Evolutionary conservation across 2,888 invertebrate genomes (phyloP).

Genomic region (Sepiola atlantica): DNA sequence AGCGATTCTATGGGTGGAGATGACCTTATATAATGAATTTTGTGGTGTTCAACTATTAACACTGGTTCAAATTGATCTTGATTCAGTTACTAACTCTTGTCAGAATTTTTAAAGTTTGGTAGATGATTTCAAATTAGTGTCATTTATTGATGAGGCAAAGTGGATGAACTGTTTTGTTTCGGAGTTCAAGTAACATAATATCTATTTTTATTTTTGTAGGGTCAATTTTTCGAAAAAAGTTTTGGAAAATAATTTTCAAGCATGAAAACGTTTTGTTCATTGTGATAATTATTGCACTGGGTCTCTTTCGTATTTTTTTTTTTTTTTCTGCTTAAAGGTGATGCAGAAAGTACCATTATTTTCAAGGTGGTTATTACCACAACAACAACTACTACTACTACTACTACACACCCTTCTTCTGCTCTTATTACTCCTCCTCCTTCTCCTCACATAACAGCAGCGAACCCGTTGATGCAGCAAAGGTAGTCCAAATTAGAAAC

Average conservation of each 20-base stretch:
- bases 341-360: neutral
- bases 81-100: neutral
- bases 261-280: neutral
- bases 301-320: neutral
- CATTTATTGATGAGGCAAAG: neutral
- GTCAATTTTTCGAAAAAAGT: neutral
- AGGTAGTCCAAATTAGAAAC: conserved; percentile 32
- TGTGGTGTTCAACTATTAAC: neutral
- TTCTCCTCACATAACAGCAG: neutral
- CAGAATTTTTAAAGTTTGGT: no score
- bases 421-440: neutral
- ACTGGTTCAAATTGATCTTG: neutral
- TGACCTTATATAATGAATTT: neutral
- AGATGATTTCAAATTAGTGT: neutral
- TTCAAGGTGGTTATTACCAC: conserved; percentile 21
- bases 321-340: neutral
- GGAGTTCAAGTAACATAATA: no score
- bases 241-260: neutral
- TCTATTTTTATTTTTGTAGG: neutral
- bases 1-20: no score
- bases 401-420: neutral
- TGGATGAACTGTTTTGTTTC: neutral
- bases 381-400: no score
- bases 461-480: conserved; percentile 4
- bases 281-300: neutral